Evolutionary conservation across 1,140 invertebrate species (phyloP), one percentile per base, ranked within the genome.

Genomic region (Sweltsa coloradensis): DNA sequence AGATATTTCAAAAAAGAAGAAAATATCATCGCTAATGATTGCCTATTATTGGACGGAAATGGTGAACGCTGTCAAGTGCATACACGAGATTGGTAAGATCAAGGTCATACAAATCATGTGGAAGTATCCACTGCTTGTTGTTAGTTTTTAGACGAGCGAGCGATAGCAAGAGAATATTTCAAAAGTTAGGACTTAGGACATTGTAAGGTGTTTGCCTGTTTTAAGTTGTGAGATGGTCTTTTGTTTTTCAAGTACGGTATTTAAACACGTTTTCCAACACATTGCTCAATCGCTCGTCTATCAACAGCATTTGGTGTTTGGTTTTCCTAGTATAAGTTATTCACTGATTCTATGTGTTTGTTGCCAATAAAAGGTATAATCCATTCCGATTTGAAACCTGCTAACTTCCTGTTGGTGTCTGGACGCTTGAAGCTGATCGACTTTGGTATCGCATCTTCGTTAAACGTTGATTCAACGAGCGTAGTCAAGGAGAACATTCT

Each of bases 361-460:
- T 26, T 34, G 52, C 51, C 52, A 49, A 58, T 66, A 72, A 5
- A 62, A 89, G 88, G 84, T 36, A 86, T 97, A 11, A 89, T 97
- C 47, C 94, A 97, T 70, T 89, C 89, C 0, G 94, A 98, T 67
- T 67, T 99, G 46, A 99, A 99, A 65, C 95, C 95, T 9, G 90
- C 90, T 1, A 99, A 98, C 67, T 98, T 98, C 67, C 70, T 99
- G 9, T 68, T 94, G 55, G 88, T 93, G 19, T 75, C 76, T 48
- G 89, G 87, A 3, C 73, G 80, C 39, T 64, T 99, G 3, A 98
- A 97, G 69, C 67, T 98, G 19, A 99, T 99, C 51, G 95, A 99
- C 69, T 98, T 99, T 71, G 95, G 94, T 19, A 98, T 98, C 55
- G 86, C 95, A n/a, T 88, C 89, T 39, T 81, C 80, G 41, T 75